Evolutionary conservation across 1,140 invertebrate genomes (phyloP), one percentile per base, ranked within the genome.

Genomic region (Papilio xuthus): DNA sequence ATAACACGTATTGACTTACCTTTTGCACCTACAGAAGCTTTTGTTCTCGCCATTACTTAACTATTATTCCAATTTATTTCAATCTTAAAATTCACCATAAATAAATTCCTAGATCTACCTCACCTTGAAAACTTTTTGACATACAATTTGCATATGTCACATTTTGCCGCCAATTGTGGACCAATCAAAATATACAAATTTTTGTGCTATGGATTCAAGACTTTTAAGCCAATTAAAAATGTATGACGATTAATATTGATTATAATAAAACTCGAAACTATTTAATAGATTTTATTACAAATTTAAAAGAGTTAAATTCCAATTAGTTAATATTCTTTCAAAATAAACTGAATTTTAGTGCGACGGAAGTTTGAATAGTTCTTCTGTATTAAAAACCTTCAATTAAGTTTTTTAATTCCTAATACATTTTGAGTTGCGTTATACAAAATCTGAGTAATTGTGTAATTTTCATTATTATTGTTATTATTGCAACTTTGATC

Each of bases 21-120:
- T 89, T 93, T 93, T 32, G 92, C 88, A 10, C 90, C 91, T 0
- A 93, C 92, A 42, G 92, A 93, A 15, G 91, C 92, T 81, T 91
- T 93, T 2, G 92, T 93, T 81, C 92, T 83, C 8, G 92, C 92
- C 92, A 93, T 93, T 47, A 44, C 41, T 9, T 1, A 20, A 42
- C 20, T 28, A 26, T 26, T 63, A 26, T 1, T 15, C 2, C 13
- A 8, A n/a, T 9, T 53, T 53, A 0, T 20, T 53, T 8, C 20
- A 20, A 53, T 53, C 8, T 2, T 53, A 8, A 20, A 20, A 53
- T 53, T 9, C n/a, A 53, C 18, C 9, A 53, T 9, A 53, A 53
- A 20, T 53, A 53, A 53, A 20, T 53, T 53, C 18, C n/a, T 20
- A 53, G 2, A 20, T 53, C 50, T 53, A 53, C 50, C 50, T 18